These are phyloP conservation scores for Dicycla oo DNA, from an alignment of 2,888 invertebrate genomes.

Conservation along the genomic window DNA sequence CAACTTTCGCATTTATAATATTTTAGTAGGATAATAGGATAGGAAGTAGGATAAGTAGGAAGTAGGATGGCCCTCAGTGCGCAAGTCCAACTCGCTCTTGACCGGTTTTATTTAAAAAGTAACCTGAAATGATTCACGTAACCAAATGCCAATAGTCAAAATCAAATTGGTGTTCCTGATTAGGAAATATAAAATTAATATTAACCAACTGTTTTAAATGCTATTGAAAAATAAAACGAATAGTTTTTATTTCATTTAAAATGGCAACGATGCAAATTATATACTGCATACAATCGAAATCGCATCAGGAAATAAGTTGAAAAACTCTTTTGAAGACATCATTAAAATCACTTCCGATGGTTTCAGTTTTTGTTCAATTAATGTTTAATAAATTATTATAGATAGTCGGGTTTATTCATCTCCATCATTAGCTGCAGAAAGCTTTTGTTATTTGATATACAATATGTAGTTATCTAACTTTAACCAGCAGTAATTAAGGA, in stretches of 20 bases:
- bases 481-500: neutral
- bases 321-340: constrained; percentile 15
- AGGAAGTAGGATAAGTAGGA: too few relatives aligned
- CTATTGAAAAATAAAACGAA: constrained; percentile 17
- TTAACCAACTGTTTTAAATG: neutral
- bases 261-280: constrained; percentile 25
- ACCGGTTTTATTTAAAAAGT: constrained; percentile 1
- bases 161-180: constrained; percentile 6
- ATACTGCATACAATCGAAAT: constrained; percentile 20
- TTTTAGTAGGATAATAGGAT: too few relatives aligned
- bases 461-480: too few relatives aligned
- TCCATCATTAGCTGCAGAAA: neutral
- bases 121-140: neutral
- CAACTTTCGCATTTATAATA: too few relatives aligned
- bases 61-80: too few relatives aligned
- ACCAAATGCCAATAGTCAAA: constrained; percentile 8
- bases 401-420: neutral
- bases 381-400: neutral
- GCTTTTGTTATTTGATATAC: neutral
- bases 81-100: too few relatives aligned
- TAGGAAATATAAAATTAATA: constrained; percentile 12
- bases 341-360: constrained; percentile 30
- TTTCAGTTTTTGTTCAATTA: constrained; percentile 5
- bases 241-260: constrained; percentile 22
- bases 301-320: constrained; percentile 34